phyloP scores from a whole-genome alignment of 1,140 invertebrate genomes.

The Lucilia cuprina region DNA sequence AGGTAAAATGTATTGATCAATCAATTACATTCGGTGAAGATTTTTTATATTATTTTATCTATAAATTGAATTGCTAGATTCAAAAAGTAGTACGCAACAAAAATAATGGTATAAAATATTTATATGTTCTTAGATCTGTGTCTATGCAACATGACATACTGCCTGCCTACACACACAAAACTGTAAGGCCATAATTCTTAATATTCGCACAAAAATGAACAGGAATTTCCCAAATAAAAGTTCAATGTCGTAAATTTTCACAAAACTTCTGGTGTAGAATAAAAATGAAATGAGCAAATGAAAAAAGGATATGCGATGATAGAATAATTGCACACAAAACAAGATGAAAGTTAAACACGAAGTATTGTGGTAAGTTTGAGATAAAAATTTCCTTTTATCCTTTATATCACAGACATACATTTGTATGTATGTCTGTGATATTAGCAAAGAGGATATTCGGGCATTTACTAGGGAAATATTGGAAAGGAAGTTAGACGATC shows the following conservation, averaged over 20 bases:
- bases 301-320: background rate
- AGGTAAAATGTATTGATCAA: no score
- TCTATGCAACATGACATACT: no score
- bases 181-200: slow-evolving; percentile 54
- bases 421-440: background rate
- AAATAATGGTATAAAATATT: no score
- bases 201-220: slow-evolving; percentile 60
- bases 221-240: slow-evolving; percentile 60
- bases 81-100: no score
- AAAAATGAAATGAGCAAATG: no score
- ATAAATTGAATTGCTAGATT: no score
- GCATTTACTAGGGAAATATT: background rate
- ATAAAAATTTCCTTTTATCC: slow-evolving; percentile 30
- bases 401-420: background rate
- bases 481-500: slow-evolving; percentile 48
- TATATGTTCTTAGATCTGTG: no score
- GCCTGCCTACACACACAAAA: no score
- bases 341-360: background rate
- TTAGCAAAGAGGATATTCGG: no score
- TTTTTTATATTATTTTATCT: no score
- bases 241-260: slow-evolving; percentile 61
- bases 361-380: background rate
- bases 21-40: no score
- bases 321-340: background rate
- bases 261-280: slow-evolving; percentile 24